phyloP scores from a whole-genome alignment of 2,113 vertebrate species.

The Myotis brandtii region DNA sequence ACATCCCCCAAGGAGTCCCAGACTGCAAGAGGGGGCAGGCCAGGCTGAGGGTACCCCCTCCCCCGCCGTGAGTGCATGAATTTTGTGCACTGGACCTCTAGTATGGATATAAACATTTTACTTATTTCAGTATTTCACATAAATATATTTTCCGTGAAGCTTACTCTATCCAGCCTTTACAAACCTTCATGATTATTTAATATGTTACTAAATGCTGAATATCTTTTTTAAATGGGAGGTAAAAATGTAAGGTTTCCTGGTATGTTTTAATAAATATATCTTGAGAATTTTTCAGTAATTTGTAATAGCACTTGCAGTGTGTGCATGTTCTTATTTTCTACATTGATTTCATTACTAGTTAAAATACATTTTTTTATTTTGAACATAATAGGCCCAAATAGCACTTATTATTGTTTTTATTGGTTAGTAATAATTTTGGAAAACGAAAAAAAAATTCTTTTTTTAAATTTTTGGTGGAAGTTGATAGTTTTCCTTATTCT shows the following conservation, averaged over 20 bases:
- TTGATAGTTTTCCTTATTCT: neutral
- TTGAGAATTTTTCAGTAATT: neutral
- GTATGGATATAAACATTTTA: neutral
- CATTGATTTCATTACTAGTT: neutral
- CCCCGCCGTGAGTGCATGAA: too few relatives aligned
- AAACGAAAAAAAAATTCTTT: neutral
- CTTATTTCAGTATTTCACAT: neutral
- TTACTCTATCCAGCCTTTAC: conserved; percentile 10
- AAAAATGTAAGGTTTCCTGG: neutral
- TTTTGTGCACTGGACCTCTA: too few relatives aligned
- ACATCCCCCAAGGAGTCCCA: too few relatives aligned
- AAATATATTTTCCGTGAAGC: neutral
- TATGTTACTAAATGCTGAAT: neutral
- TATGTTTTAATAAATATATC: neutral
- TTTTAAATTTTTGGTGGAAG: neutral
- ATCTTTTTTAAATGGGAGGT: neutral
- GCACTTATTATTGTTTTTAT: neutral
- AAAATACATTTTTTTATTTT: neutral
- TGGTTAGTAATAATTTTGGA: neutral
- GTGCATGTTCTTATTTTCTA: neutral
- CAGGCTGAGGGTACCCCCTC: too few relatives aligned
- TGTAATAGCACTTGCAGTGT: neutral
- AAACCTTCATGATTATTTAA: neutral
- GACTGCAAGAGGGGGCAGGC: too few relatives aligned
- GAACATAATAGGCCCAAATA: neutral